Percentiles rank a stretch among this genome's conserved stretches.
Conservation (phyloP, 2,113 vertebrate genomes). For the Anseranas semipalmata region DNA sequence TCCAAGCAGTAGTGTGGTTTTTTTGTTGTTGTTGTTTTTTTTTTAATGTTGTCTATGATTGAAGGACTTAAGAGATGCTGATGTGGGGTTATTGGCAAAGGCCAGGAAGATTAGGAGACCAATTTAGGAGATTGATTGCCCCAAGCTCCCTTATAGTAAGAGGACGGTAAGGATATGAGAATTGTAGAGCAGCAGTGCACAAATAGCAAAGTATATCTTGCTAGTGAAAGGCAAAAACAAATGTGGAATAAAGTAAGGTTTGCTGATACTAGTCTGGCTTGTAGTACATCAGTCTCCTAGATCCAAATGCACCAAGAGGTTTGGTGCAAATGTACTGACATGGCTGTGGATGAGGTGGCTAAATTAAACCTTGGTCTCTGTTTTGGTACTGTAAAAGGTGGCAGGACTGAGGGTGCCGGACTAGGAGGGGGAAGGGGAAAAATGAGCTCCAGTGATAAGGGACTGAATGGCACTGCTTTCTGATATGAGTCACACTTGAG, state of each 20-base stretch:
- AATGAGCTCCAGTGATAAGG: neutral
- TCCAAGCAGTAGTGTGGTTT: neutral
- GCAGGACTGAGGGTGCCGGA: neutral
- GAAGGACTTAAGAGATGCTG: neutral
- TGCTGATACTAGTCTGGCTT: neutral
- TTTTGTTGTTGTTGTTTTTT: neutral
- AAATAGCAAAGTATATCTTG: rapidly evolving
- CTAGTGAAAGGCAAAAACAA: neutral
- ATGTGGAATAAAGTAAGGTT: neutral
- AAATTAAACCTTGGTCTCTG: neutral
- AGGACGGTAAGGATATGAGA: neutral
- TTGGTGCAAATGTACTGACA: rapidly evolving
- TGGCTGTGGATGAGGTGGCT: neutral
- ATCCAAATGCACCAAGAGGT: neutral
- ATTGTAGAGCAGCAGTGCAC: neutral
- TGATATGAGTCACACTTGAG: neutral
- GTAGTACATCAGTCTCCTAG: neutral
- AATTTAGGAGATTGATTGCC: neutral
- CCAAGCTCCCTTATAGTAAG: neutral
- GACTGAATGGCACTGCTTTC: neutral
- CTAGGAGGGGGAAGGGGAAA: rapidly evolving
- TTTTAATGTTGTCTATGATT: neutral
- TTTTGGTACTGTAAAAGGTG: neutral
- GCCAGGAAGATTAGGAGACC: neutral
- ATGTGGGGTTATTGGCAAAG: neutral